A percentile compares a stretch with the other conserved stretches of the same genome.
These are phyloP conservation scores for Abrostola triplasia DNA, from an alignment of 2,888 invertebrate species.

Conservation along the genomic window DNA sequence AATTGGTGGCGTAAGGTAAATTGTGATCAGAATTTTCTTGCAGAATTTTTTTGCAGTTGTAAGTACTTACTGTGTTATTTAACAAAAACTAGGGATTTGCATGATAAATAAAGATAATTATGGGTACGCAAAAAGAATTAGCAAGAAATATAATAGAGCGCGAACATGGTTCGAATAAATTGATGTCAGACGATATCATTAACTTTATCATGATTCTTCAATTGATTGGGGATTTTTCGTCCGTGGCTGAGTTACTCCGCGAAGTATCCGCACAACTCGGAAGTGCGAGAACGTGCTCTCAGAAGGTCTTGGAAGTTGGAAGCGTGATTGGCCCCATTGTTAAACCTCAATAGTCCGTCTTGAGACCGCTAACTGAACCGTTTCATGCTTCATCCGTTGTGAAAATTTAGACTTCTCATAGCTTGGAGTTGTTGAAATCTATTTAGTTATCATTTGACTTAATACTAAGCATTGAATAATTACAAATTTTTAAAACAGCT, in stretches of 20 bases:
- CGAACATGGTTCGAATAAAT: slow-evolving; percentile 59
- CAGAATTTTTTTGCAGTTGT: no score
- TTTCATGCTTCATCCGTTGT: slow-evolving; percentile 60
- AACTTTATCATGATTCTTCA: slow-evolving; percentile 65
- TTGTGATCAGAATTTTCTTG: no score
- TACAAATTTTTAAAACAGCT: background rate
- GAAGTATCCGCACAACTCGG: slow-evolving; percentile 72
- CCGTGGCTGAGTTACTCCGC: slow-evolving; percentile 59
- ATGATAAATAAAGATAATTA: background rate
- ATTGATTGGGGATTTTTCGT: slow-evolving; percentile 68
- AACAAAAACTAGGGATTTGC: no score
- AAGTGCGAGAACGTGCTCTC: slow-evolving; percentile 78
- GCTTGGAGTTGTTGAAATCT: slow-evolving; percentile 14
- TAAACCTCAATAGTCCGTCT: slow-evolving; percentile 78
- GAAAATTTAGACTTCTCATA: slow-evolving; percentile 44
- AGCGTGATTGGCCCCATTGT: slow-evolving; percentile 85
- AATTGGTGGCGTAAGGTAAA: background rate
- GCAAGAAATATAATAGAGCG: slow-evolving; percentile 31
- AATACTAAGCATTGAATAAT: background rate
- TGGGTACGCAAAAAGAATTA: slow-evolving; percentile 34
- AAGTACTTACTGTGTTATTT: no score
- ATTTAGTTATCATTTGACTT: background rate
- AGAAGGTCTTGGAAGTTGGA: slow-evolving; percentile 77
- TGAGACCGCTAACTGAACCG: slow-evolving; percentile 74
- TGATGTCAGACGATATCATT: slow-evolving; percentile 64